Evolutionary conservation across 2,113 vertebrate species (phyloP).

Genomic region (Tautogolabrus adspersus): DNA sequence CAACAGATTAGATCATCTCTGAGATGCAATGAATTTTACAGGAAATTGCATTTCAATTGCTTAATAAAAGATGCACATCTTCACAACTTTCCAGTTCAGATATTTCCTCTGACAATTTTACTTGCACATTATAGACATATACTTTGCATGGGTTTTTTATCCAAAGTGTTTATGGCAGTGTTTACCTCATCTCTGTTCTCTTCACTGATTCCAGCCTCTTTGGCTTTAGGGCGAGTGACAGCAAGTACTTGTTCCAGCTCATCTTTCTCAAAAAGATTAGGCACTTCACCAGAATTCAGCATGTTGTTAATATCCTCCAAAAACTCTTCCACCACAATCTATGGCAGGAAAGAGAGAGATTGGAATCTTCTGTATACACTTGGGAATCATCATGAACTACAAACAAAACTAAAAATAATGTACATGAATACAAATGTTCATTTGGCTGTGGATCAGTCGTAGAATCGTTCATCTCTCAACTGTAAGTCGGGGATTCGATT

Average conservation of each 20-base stretch:
- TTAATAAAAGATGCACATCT: too few species aligned
- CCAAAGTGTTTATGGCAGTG: neutral
- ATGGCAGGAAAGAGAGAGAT: neutral
- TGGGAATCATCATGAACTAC: neutral
- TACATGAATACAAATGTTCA: neutral
- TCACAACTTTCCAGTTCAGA: too few species aligned
- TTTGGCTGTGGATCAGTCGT: neutral
- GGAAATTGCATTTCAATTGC: too few species aligned
- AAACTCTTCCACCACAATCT: conserved; percentile 88
- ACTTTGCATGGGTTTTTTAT: too few species aligned
- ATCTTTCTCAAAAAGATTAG: conserved; percentile 89
- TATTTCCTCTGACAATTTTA: too few species aligned
- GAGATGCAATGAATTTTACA: too few species aligned
- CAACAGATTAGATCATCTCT: too few species aligned
- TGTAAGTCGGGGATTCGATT: too few species aligned
- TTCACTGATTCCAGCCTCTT: conserved; percentile 87
- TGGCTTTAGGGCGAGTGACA: conserved; percentile 85
- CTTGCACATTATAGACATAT: too few species aligned
- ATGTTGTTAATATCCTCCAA: conserved; percentile 90
- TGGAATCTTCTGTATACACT: neutral
- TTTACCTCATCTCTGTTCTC: conserved; percentile 89
- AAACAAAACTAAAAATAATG: neutral
- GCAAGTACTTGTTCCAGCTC: conserved; percentile 87
- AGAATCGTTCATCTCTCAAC: too few species aligned
- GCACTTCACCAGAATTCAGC: conserved; percentile 88